These are phyloP conservation scores for Ochotona curzoniae DNA, from an alignment of 2,113 vertebrate species.

Conservation along the genomic window DNA sequence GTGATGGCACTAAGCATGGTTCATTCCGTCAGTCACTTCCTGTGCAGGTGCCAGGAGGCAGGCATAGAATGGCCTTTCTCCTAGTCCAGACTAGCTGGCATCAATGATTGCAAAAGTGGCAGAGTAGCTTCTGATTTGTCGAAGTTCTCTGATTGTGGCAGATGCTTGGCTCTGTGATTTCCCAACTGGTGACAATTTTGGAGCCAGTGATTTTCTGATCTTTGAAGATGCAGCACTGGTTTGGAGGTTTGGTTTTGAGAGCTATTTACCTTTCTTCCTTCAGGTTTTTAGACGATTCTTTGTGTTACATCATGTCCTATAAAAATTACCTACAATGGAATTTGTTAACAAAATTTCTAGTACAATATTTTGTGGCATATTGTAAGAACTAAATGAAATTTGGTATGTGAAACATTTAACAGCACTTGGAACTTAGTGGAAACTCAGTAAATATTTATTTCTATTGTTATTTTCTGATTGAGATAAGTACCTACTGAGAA, in stretches of 20 bases:
- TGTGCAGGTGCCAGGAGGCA: slow-evolving; percentile 44
- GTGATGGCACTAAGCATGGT: background rate
- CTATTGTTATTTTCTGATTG: background rate
- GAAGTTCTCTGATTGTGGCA: background rate
- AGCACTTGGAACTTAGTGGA: background rate
- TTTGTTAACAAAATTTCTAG: background rate
- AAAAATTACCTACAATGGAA: background rate
- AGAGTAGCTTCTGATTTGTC: slow-evolving; percentile 26
- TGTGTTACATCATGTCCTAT: background rate
- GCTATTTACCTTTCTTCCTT: background rate
- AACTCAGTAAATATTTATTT: background rate
- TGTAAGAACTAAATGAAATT: background rate
- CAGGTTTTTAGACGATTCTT: background rate
- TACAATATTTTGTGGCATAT: background rate
- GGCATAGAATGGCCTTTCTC: background rate
- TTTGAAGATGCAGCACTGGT: background rate
- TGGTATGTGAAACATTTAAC: background rate
- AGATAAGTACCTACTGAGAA: background rate
- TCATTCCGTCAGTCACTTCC: background rate
- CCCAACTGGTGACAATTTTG: background rate
- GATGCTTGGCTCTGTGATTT: background rate
- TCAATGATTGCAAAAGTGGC: background rate
- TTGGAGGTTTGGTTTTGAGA: background rate
- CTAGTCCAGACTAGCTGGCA: background rate
- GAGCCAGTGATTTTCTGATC: background rate